Base-by-base conservation (phyloP, 2,888 invertebrate genomes). In the Papilio demoleus region DNA sequence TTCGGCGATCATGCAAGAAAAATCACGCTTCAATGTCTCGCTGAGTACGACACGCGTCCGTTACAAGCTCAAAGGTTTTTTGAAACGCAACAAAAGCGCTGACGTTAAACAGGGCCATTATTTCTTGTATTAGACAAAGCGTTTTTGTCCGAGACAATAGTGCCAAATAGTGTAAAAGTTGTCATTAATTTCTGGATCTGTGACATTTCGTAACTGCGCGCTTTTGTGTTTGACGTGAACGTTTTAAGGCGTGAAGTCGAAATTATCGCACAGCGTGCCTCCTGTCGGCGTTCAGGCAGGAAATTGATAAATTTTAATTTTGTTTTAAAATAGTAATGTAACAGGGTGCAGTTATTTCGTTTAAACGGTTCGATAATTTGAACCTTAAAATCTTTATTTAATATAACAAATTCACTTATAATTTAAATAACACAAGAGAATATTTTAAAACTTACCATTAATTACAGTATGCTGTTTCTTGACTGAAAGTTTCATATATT, bases 101-200 rank as follows among this genome's bases (percentile, higher is more conserved):
- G 90, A 90, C 86, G 87, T 84, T 92, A 91, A 92, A 92, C 92
- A 92, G 86, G 85, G 84, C 89, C 84, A 92, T 92, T 92, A 92
- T 92, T 86, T 81, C 84, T 76, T 84, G 76, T 78, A 81, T 85
- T 87, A 91, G 90, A 92, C 90, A 92, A 92, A 90, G 88, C 78
- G 82, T 86, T 86, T 85, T 84, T 84, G 84, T 87, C 79, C 83
- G 77, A 92, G 83, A 92, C 92, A 92, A 92, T 85, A 76, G 84
- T 72, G 70, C 76, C 78, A 81, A 88, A 90, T 89, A 88, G 90
- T 90, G 53, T 87, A 90, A 83, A 85, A 88, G 86, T 87, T 84
- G 86, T 89, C 88, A 90, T 92, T 89, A 88, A 91, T 92, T 90
- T 86, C 81, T 84, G 83, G 77, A 87, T 84, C 88, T 87, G 85